Evolutionary conservation across 2,888 invertebrate species (phyloP).

Genomic region (Kryphioiulus occultus): DNA sequence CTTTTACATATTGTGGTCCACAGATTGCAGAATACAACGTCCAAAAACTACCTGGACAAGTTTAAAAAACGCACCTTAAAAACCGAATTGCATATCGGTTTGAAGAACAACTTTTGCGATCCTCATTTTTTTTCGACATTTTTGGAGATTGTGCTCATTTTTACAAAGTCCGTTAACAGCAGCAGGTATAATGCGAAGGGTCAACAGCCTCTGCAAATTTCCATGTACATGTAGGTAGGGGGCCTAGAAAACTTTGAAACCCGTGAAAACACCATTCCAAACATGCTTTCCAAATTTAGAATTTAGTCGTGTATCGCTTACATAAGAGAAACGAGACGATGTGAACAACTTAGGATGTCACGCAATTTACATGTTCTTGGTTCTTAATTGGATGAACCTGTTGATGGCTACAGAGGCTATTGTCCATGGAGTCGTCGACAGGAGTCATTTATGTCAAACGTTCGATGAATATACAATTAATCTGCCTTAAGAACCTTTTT

Average conservation of each 20-base stretch:
- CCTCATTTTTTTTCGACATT: background rate
- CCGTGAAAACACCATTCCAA: background rate
- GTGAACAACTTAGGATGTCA: background rate
- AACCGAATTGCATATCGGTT: too few relatives aligned
- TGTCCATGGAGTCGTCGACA: too few relatives aligned
- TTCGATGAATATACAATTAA: background rate
- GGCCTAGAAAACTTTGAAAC: background rate
- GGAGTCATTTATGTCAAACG: background rate
- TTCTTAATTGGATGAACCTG: background rate
- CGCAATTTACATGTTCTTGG: background rate
- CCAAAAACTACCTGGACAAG: too few relatives aligned
- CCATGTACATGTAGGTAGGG: background rate
- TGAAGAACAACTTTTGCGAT: background rate
- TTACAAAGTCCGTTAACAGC: background rate
- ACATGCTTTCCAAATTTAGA: background rate
- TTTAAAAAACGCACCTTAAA: too few relatives aligned
- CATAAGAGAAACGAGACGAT: background rate
- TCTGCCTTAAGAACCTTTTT: background rate
- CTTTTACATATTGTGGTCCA: too few relatives aligned
- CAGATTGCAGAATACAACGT: too few relatives aligned
- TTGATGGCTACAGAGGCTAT: background rate
- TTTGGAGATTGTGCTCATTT: background rate
- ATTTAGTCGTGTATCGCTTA: background rate
- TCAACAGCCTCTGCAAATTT: background rate
- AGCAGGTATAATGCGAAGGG: background rate